Conservation (phyloP, 2,113 vertebrate species). For the Pseudolaguvia tuberculata region DNA sequence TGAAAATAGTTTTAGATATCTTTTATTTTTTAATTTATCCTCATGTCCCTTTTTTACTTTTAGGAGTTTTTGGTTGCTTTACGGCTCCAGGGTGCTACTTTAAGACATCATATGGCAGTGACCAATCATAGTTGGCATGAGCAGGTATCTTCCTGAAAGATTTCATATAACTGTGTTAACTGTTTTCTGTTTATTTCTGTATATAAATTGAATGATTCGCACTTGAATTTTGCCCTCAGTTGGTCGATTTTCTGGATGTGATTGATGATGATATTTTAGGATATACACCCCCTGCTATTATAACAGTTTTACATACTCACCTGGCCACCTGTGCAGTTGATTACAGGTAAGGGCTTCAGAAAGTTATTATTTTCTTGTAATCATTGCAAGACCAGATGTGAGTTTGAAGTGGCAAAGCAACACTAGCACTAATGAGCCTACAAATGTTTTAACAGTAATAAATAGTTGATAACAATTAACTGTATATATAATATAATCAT, state of each 20-base stretch:
- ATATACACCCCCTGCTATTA: constrained; percentile 80
- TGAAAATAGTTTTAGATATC: background rate
- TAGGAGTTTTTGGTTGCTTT: constrained; percentile 88
- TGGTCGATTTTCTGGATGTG: constrained; percentile 85
- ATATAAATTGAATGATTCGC: background rate
- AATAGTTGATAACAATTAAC: too few species aligned
- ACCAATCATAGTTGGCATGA: constrained; percentile 85
- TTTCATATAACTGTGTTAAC: background rate
- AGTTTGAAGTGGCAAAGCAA: background rate
- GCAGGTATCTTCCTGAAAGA: constrained; percentile 66
- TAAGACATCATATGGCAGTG: constrained; percentile 77
- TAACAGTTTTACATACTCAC: constrained; percentile 85
- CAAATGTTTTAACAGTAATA: background rate
- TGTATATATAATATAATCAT: too few species aligned
- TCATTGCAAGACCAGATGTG: background rate
- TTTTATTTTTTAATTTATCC: background rate
- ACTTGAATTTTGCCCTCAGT: constrained; percentile 56
- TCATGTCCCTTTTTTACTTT: background rate
- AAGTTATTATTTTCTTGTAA: too few species aligned
- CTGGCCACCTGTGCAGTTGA: constrained; percentile 83
- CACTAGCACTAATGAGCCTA: background rate
- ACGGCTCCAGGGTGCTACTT: constrained; percentile 78
- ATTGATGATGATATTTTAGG: constrained; percentile 85
- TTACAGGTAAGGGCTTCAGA: constrained; percentile 71
- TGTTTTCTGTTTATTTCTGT: background rate